Base-by-base conservation (phyloP, 1,140 invertebrate species). In the Hormaphis cornu region DNA sequence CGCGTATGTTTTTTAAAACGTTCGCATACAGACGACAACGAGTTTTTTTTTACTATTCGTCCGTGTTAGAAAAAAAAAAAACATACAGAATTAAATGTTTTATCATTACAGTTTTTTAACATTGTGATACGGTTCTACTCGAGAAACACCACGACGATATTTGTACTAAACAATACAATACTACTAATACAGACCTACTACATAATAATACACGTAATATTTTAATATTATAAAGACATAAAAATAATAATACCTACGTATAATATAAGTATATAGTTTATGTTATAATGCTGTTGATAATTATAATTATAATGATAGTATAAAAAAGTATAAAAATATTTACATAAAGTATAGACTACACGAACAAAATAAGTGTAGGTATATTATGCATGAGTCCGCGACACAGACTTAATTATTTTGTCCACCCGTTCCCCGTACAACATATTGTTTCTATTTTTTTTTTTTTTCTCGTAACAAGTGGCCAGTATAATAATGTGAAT, bases 261-360 rank as follows among this genome's bases (percentile, higher is more conserved):
- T 46, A 30, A 40, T 42, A 30, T 44, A 40, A 8, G 37, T 24
- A n/a, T 7, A 35, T 35, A 35, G 42, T 42, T 61, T 26, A 22
- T 26, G n/a, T 22, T n/a, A n/a, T n/a, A n/a, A 46, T 30, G 40
- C 30, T 46, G 12, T 46, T 18, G 42, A 63, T 63, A 66, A 66
- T 66, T 53, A 53, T 53, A 53, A 20, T 20, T 50, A 50, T 22
- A 24, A 4, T 3, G 20, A 20, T 20, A 48, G n/a, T 66, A 66
- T 48, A 66, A 66, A 63, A 66, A 48, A 48, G 61, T 66, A 66
- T 66, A 66, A 66, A 66, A 66, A 66, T 66, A 66, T 66, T 33
- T 66, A 66, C 61, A 66, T 66, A 48, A 66, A 66, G 42, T 66
- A 40, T 40, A 66, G 24, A 46, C 58, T 46, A 63, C 58, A 46